These are phyloP conservation scores for Toxonevra muliebris DNA, from an alignment of 2,888 invertebrate species.

Conservation along the genomic window DNA sequence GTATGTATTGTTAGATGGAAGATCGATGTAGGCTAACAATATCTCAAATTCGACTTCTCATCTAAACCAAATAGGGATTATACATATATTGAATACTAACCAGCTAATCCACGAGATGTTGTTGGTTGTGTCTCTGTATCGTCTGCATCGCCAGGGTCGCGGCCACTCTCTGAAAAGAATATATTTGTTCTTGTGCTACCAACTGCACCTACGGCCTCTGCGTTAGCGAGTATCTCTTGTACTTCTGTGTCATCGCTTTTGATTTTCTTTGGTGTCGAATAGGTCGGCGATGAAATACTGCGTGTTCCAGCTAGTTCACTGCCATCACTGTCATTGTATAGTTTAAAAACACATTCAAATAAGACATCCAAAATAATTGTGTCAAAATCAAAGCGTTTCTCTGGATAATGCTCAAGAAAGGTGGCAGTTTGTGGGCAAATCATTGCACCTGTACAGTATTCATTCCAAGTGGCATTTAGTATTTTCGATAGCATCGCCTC, in stretches of 20 bases:
- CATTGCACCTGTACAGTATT: constrained; percentile 69
- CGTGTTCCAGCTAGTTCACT: constrained; percentile 52
- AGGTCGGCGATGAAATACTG: constrained; percentile 32
- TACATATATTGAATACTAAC: constrained; percentile 26
- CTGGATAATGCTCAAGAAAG: constrained; percentile 68
- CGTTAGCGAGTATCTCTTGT: constrained; percentile 61
- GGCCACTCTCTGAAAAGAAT: constrained; percentile 36
- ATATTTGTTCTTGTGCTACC: constrained; percentile 25
- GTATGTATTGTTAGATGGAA: too few relatives aligned
- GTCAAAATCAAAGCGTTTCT: constrained; percentile 59
- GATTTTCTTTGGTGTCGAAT: constrained; percentile 66
- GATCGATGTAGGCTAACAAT: too few relatives aligned
- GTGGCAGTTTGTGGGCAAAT: constrained; percentile 70
- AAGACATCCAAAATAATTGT: constrained; percentile 74
- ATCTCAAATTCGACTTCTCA: too few relatives aligned
- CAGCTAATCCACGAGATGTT: constrained; percentile 43
- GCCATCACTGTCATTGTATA: constrained; percentile 55
- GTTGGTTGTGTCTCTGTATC: constrained; percentile 44
- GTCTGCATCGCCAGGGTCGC: constrained; percentile 9
- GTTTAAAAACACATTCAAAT: constrained; percentile 61
- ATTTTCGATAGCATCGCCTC: constrained; percentile 74
- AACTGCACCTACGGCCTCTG: constrained; percentile 42
- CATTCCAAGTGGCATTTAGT: constrained; percentile 77
- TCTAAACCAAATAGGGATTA: too few relatives aligned
- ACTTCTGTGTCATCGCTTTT: constrained; percentile 65